A percentile compares a stretch with the other conserved stretches of the same genome.
phyloP scores from a whole-genome alignment of 2,888 invertebrate species.

The Spatulosminthurus flaviceps region DNA sequence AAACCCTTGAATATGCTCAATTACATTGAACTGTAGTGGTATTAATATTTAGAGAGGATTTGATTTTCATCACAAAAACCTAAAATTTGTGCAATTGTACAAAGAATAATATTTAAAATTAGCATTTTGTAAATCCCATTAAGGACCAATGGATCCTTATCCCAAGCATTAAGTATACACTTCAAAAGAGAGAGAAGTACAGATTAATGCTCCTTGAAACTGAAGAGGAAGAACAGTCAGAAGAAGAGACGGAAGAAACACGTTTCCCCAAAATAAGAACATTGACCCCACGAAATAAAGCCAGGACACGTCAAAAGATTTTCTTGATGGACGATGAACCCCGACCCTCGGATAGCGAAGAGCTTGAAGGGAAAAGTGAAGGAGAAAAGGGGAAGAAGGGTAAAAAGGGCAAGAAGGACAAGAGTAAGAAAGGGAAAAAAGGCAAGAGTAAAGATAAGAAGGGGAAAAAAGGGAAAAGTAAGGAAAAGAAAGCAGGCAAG shows the following conservation, averaged over 20 bases:
- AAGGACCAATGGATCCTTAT: slow-evolving; percentile 59
- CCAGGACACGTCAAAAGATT: background rate
- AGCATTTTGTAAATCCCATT: background rate
- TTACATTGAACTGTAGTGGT: too few relatives aligned
- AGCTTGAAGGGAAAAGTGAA: background rate
- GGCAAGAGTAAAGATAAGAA: slow-evolving; percentile 2
- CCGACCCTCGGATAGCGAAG: slow-evolving; percentile 4
- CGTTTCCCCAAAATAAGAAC: background rate
- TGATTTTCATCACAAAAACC: too few relatives aligned
- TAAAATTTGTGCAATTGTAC: too few relatives aligned
- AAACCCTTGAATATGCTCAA: background rate
- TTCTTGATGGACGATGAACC: slow-evolving; percentile 25
- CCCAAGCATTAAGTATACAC: slow-evolving; percentile 59
- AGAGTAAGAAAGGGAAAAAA: background rate
- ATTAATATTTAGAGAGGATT: too few relatives aligned
- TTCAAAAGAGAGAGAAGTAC: slow-evolving; percentile 30
- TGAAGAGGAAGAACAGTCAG: slow-evolving; percentile 26
- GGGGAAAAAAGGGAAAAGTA: background rate
- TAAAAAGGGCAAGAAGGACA: slow-evolving; percentile 29
- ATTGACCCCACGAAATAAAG: background rate
- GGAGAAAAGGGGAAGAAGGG: background rate
- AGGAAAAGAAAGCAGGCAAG: background rate
- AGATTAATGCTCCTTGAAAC: background rate
- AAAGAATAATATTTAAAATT: too few relatives aligned
- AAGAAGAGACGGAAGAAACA: background rate